Conservation (phyloP, 2,888 invertebrate species). For the Malachius bipustulatus region DNA sequence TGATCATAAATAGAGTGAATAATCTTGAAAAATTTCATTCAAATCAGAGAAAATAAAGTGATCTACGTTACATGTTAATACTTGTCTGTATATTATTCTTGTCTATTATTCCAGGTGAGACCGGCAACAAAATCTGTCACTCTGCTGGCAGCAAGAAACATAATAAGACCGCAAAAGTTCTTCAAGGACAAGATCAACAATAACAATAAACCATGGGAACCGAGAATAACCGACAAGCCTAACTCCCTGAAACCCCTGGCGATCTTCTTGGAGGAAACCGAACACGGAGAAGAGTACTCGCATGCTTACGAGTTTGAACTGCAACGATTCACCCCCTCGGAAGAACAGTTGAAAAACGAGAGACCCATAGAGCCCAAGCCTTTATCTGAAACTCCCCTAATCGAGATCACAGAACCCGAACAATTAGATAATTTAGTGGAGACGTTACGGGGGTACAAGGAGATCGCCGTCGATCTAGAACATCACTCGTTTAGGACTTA, state of each 20-base stretch:
- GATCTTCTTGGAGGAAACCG: conserved; percentile 55
- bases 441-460: conserved; percentile 52
- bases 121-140: conserved; percentile 34
- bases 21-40: no score
- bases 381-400: conserved; percentile 52
- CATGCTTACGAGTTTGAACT: conserved; percentile 87
- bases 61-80: no score
- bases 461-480: conserved; percentile 84
- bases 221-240: conserved; percentile 75
- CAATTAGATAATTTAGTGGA: conserved; percentile 53
- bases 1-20: no score
- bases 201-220: conserved; percentile 62
- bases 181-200: conserved; percentile 84
- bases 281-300: conserved; percentile 52
- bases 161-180: conserved; percentile 68
- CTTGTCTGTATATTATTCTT: no score
- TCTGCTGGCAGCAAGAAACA: conserved; percentile 58
- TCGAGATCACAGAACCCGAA: conserved; percentile 53
- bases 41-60: no score
- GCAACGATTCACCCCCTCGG: conserved; percentile 52
- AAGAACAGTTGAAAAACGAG: conserved; percentile 32
- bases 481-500: conserved; percentile 89
- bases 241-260: conserved; percentile 74
- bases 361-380: conserved; percentile 37
- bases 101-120: no score